Conservation (phyloP, 53 echinoderm and acorn worm species). For the Apostichopus leukothele region DNA sequence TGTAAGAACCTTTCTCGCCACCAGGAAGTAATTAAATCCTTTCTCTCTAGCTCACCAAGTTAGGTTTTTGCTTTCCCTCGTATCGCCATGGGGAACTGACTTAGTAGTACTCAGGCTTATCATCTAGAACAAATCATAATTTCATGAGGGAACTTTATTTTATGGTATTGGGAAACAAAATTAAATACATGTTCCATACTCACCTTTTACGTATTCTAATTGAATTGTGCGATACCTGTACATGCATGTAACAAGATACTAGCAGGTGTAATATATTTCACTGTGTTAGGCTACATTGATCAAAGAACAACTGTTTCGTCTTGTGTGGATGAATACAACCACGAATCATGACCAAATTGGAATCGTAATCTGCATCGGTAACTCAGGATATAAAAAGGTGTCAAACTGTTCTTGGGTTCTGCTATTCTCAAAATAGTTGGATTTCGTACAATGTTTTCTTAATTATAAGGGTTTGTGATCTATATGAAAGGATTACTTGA, state of each 20-base stretch:
- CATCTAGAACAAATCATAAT: constrained; percentile 44
- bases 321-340: too few species aligned
- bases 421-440: not conserved
- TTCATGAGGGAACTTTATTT: constrained; percentile 31
- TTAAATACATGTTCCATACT: constrained; percentile 33
- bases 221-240: constrained; percentile 2
- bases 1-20: constrained; percentile 39
- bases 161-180: constrained; percentile 21
- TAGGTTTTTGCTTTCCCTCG: constrained; percentile 4
- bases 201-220: constrained; percentile 24
- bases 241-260: not conserved
- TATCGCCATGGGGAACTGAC: constrained; percentile 44
- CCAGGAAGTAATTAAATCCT: constrained; percentile 50
- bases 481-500: too few species aligned
- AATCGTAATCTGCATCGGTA: too few species aligned
- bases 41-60: constrained; percentile 40
- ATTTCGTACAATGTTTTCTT: not conserved
- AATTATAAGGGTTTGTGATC: too few species aligned
- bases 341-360: too few species aligned
- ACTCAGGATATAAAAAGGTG: too few species aligned
- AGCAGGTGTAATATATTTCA: constrained; percentile 2
- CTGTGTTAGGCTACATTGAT: constrained; percentile 8
- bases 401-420: too few species aligned
- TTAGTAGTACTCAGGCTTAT: constrained; percentile 26
- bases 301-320: constrained; percentile 3